Conservation (phyloP, 1,140 invertebrate species). For the Sitodiplosis mosellana region DNA sequence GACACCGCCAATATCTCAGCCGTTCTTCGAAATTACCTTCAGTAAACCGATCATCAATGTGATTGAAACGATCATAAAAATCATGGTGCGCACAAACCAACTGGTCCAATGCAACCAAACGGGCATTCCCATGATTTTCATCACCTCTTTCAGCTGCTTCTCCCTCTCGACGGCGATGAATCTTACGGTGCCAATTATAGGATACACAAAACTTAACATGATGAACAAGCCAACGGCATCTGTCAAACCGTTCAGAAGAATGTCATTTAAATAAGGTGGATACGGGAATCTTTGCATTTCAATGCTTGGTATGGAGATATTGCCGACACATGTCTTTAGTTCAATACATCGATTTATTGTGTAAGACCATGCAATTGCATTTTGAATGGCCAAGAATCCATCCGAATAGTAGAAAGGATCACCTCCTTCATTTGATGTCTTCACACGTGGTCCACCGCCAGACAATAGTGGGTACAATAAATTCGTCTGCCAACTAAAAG, state of each 20-base stretch:
- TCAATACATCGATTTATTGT: no score
- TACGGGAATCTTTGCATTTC: conserved; percentile 2
- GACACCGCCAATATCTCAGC: no score
- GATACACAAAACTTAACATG: conserved; percentile 13
- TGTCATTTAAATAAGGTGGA: conserved; percentile 4
- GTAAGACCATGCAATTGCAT: conserved; percentile 3
- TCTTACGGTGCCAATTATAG: conserved; percentile 30
- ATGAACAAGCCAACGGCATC: conserved; percentile 1
- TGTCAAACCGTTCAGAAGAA: not conserved
- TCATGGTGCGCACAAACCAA: conserved; percentile 30
- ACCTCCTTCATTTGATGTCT: not conserved
- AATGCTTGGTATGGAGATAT: not conserved
- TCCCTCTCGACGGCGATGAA: conserved; percentile 38
- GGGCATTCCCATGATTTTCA: conserved; percentile 45
- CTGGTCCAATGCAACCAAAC: conserved; percentile 39
- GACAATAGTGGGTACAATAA: not conserved
- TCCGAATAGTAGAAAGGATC: conserved; percentile 7
- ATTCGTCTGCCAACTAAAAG: not conserved
- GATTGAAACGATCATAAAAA: not conserved
- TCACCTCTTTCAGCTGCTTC: conserved; percentile 47
- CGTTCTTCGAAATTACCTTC: conserved; percentile 7
- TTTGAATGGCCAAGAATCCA: conserved; percentile 8
- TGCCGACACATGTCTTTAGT: no score
- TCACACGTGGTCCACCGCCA: not conserved
- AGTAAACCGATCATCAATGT: conserved; percentile 26